Percentiles rank a stretch among this genome's conserved stretches.
Conservation (phyloP, 2,888 invertebrate species). For the Crepidodera aurea region DNA sequence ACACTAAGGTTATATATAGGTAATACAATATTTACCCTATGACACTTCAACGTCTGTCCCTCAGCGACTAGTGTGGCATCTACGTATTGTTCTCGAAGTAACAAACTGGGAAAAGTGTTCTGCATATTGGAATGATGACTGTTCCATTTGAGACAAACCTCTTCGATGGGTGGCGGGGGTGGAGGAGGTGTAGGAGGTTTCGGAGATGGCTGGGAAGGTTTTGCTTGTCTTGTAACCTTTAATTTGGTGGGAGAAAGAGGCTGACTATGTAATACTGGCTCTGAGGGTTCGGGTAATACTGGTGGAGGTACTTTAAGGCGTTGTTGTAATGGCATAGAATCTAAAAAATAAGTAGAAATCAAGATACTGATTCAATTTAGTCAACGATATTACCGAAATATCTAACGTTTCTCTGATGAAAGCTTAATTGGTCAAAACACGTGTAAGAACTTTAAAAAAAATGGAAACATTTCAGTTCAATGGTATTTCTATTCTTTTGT, state of each 20-base stretch:
- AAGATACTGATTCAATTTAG: no score
- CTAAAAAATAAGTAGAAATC: conserved; percentile 44
- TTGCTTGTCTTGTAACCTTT: conserved; percentile 54
- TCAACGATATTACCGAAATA: no score
- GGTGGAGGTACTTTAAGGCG: conserved; percentile 38
- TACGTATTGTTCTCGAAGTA: conserved; percentile 64
- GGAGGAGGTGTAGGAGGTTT: conserved; percentile 32
- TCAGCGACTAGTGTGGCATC: conserved; percentile 67
- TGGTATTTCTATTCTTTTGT: no score
- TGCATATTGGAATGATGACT: conserved; percentile 67
- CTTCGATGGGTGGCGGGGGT: conserved; percentile 48
- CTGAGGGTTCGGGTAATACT: conserved; percentile 9
- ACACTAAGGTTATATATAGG: no score
- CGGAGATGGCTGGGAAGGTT: conserved; percentile 29
- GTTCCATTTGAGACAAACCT: conserved; percentile 66
- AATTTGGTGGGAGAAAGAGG: conserved; percentile 56
- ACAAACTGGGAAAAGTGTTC: conserved; percentile 62
- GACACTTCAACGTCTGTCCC: conserved; percentile 64
- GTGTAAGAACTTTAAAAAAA: no score
- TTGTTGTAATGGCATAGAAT: conserved; percentile 54
- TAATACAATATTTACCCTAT: conserved; percentile 61
- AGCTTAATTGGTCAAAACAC: no score
- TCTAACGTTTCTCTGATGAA: no score
- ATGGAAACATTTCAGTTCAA: no score
- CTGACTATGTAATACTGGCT: conserved; percentile 50